Evolutionary conservation across 2,888 invertebrate genomes (phyloP).

Genomic region (Hoplodrina ambigua): DNA sequence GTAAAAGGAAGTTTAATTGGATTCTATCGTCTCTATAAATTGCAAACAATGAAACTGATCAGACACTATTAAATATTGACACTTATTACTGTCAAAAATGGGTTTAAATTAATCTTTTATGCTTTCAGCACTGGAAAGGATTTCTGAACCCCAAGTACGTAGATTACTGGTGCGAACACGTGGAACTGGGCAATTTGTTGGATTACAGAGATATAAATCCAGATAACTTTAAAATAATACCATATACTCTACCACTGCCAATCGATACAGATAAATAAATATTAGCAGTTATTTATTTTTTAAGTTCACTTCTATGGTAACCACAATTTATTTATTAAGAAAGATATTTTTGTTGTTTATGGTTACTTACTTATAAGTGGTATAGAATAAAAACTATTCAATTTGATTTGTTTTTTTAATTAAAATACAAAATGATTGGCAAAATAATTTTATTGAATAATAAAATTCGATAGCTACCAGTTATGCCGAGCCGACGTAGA

Average conservation of each 20-base stretch:
- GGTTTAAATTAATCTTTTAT: not conserved
- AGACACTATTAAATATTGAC: no score
- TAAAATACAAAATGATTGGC: conserved; percentile 36
- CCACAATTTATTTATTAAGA: conserved; percentile 8
- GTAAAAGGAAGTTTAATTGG: no score
- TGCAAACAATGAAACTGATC: no score
- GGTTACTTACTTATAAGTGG: not conserved
- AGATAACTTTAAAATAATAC: conserved; percentile 77
- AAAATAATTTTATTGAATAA: conserved; percentile 51
- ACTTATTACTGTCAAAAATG: not conserved
- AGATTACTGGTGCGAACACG: conserved; percentile 88
- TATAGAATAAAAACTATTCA: conserved; percentile 16
- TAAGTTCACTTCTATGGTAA: not conserved
- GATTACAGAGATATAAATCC: conserved; percentile 85
- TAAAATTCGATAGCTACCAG: conserved; percentile 44
- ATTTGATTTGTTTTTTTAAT: conserved; percentile 42
- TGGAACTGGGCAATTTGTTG: conserved; percentile 78
- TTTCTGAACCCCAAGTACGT: conserved; percentile 78
- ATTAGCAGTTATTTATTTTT: conserved; percentile 1
- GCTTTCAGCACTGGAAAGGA: conserved; percentile 89
- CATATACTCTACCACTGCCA: conserved; percentile 87
- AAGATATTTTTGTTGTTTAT: conserved; percentile 7
- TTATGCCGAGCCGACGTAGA: conserved; percentile 41
- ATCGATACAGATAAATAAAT: conserved; percentile 62
- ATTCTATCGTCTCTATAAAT: no score